phyloP scores from a whole-genome alignment of 2,113 vertebrate genomes.

The Leucopsar rothschildi region DNA sequence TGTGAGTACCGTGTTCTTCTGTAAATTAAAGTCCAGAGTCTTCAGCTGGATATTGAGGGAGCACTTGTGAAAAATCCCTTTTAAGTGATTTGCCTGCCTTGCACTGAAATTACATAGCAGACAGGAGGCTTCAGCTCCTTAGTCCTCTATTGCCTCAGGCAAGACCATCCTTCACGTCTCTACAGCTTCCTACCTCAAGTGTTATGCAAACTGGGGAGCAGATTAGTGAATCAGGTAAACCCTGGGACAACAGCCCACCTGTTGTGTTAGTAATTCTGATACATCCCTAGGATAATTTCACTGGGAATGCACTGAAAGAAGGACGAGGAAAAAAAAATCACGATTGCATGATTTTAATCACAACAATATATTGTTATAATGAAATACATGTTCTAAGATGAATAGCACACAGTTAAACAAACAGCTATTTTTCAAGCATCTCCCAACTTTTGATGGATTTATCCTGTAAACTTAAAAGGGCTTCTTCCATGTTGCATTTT shows the following conservation, averaged over 20 bases:
- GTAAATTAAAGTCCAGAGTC: constrained; percentile 39
- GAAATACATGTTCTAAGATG: not conserved
- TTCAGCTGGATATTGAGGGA: constrained; percentile 29
- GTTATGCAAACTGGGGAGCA: not conserved
- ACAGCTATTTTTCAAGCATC: not conserved
- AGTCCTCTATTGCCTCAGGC: not conserved
- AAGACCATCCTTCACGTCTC: not conserved
- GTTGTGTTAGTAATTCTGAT: not conserved
- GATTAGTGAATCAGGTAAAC: not conserved
- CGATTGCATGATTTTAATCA: not conserved
- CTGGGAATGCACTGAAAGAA: not conserved
- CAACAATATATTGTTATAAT: not conserved
- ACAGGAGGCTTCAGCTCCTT: not conserved
- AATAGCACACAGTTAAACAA: not conserved
- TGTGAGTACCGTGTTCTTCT: not conserved
- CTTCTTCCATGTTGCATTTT: not conserved
- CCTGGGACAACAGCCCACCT: not conserved
- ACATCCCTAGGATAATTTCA: not conserved
- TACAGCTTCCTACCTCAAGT: not conserved
- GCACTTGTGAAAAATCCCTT: constrained; percentile 31
- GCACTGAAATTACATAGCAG: not conserved
- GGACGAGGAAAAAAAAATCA: not conserved
- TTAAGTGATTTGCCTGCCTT: not conserved
- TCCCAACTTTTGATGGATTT: not conserved
- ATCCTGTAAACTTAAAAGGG: not conserved